Evolutionary conservation across 2,888 invertebrate species (phyloP), one percentile per base, ranked within the genome.

Genomic region (Callosobruchus maculatus): DNA sequence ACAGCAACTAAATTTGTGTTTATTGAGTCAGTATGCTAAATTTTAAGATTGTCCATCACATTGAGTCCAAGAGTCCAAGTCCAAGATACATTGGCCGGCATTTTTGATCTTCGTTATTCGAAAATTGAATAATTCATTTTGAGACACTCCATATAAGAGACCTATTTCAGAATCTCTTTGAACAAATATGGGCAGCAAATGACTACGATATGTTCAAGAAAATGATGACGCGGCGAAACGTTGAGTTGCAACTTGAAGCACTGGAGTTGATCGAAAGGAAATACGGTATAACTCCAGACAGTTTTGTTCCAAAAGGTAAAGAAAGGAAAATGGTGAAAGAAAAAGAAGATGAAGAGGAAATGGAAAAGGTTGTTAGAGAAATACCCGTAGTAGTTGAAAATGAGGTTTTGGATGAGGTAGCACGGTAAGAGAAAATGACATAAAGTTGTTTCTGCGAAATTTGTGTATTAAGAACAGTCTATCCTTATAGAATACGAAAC

Each of bases 141-240:
- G 7, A 26, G 26, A 7, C 26, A 26, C 3, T 26, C 7, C 7
- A 7, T 7, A 26, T 26, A 26, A 26, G 7, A 26, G 7, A 26
- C 7, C 31, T 21, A 9, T 78, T 79, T 22, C 80, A 91, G 91
- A 89, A 88, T 77, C 85, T 91, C 26, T 90, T 93, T 82, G 93
- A 93, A 81, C 92, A 95, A 89, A 95, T 97, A 75, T 95, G 97
- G 95, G 97, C 97, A 0, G 97, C 97, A 0, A 97, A 97, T 84
- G 96, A 97, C 86, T 95, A 93, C 81, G 92, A 93, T 78, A 94
- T 97, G 87, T 97, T 97, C 85, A 93, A 94, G 74, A 91, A 94
- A 77, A 94, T 97, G 93, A 97, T 97, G 97, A 94, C 93, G 7
- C 95, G 96, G 84, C 93, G 95, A 82, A 97, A 97, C 86, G 92